phyloP scores from a whole-genome alignment of 2,888 invertebrate genomes.

The Drosophila greeni region DNA sequence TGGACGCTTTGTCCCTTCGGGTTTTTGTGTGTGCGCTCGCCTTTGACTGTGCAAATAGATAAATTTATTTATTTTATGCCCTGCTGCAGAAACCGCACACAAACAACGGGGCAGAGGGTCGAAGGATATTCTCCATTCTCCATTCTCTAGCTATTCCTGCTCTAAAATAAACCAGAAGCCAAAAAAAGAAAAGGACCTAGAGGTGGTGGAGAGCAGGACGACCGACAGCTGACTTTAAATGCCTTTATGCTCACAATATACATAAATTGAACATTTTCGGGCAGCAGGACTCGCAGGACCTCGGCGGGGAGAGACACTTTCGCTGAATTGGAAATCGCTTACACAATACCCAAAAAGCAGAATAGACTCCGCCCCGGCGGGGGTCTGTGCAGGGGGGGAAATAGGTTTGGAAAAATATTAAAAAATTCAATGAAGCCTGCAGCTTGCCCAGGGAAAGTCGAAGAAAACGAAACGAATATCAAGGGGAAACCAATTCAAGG shows the following conservation, averaged over 20 bases:
- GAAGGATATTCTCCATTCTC: constrained; percentile 1
- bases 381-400: not conserved
- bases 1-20: constrained; percentile 55
- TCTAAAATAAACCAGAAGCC: constrained; percentile 37
- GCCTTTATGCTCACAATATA: constrained; percentile 52
- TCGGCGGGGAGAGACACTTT: constrained; percentile 17
- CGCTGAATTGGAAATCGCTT: constrained; percentile 43
- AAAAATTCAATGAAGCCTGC: constrained; percentile 37
- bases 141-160: constrained; percentile 10
- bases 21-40: constrained; percentile 52
- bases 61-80: constrained; percentile 73
- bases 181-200: not conserved
- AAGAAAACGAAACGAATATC: not conserved
- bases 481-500: constrained; percentile 7
- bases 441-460: constrained; percentile 2
- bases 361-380: constrained; percentile 3
- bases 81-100: constrained; percentile 47
- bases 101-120: constrained; percentile 24
- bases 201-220: not conserved
- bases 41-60: constrained; percentile 72
- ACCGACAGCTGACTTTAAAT: constrained; percentile 54
- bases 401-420: constrained; percentile 31
- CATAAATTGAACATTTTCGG: constrained; percentile 56
- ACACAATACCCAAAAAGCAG: constrained; percentile 19
- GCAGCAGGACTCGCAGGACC: not conserved